Conservation (phyloP, 1,140 invertebrate species). For the Rhagoletis zephyria region DNA sequence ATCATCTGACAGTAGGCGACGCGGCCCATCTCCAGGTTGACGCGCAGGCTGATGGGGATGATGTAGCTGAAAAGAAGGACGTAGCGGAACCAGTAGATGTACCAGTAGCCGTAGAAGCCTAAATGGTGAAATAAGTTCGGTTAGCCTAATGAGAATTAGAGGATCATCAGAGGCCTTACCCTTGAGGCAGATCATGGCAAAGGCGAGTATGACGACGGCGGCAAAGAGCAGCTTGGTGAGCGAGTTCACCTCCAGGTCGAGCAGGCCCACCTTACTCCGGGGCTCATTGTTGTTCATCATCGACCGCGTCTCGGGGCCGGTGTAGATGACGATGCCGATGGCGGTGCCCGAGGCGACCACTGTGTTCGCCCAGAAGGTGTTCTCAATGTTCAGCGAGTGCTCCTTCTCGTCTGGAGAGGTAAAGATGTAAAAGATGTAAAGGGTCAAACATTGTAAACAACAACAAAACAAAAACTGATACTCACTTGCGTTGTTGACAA, state of each 20-base stretch:
- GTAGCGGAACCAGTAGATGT: slow-evolving; percentile 95
- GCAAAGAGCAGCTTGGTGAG: slow-evolving; percentile 96
- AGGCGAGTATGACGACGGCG: slow-evolving; percentile 89
- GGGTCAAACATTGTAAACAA: too few relatives aligned
- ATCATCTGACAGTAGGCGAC: slow-evolving; percentile 97
- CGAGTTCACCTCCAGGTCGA: slow-evolving; percentile 96
- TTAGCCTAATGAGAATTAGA: too few relatives aligned
- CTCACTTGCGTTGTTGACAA: too few relatives aligned
- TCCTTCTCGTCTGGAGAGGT: too few relatives aligned
- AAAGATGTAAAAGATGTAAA: too few relatives aligned
- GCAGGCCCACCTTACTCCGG: slow-evolving; percentile 92
- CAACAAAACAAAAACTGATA: too few relatives aligned
- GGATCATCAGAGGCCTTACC: too few relatives aligned
- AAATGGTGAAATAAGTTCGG: too few relatives aligned
- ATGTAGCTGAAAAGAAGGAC: slow-evolving; percentile 98
- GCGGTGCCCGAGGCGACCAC: slow-evolving; percentile 96
- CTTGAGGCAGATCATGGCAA: slow-evolving; percentile 96
- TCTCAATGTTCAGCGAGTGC: slow-evolving; percentile 96
- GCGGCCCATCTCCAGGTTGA: slow-evolving; percentile 99
- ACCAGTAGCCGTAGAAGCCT: slow-evolving; percentile 98
- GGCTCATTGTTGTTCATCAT: slow-evolving; percentile 99
- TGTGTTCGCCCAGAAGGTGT: slow-evolving; percentile 98
- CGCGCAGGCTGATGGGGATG: slow-evolving; percentile 97
- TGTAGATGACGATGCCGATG: slow-evolving; percentile 96
- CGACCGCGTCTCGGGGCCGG: slow-evolving; percentile 93